Conservation (phyloP, 2,888 invertebrate species). For the Lasioglossum lativentre region DNA sequence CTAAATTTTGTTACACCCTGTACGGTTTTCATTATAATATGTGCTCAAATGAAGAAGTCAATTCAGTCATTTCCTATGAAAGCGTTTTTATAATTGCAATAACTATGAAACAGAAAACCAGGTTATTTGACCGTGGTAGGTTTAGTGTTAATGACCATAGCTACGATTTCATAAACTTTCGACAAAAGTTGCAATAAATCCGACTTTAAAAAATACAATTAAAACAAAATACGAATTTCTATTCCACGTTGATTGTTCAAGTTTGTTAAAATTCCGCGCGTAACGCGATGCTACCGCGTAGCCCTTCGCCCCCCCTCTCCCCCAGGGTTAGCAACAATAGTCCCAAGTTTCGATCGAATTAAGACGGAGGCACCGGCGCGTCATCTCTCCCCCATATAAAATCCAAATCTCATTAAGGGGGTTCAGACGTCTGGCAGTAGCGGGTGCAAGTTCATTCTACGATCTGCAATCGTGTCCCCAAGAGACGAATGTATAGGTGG, state of each 20-base stretch:
- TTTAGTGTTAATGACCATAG: no score
- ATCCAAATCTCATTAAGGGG: conserved; percentile 23
- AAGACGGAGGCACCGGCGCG: background rate
- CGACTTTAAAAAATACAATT: background rate
- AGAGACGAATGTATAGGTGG: conserved; percentile 13
- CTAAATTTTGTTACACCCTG: no score
- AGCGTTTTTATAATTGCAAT: no score
- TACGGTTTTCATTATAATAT: no score
- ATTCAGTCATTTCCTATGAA: no score
- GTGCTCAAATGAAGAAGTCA: no score
- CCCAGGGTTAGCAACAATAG: background rate
- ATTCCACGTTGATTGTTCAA: background rate
- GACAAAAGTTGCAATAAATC: background rate
- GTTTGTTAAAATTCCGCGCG: background rate
- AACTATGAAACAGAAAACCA: no score
- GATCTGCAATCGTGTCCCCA: conserved; percentile 6
- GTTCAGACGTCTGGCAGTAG: background rate
- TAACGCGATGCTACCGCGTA: background rate
- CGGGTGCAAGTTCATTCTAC: conserved; percentile 19
- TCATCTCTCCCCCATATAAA: background rate
- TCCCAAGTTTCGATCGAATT: background rate
- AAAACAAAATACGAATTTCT: background rate
- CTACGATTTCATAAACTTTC: no score
- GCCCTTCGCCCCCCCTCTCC: background rate
- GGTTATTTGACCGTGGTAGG: no score